A percentile compares a stretch with the other conserved stretches of the same genome.
Evolutionary conservation across 2,888 invertebrate species (phyloP).

Genomic region (Thelaira solivaga): DNA sequence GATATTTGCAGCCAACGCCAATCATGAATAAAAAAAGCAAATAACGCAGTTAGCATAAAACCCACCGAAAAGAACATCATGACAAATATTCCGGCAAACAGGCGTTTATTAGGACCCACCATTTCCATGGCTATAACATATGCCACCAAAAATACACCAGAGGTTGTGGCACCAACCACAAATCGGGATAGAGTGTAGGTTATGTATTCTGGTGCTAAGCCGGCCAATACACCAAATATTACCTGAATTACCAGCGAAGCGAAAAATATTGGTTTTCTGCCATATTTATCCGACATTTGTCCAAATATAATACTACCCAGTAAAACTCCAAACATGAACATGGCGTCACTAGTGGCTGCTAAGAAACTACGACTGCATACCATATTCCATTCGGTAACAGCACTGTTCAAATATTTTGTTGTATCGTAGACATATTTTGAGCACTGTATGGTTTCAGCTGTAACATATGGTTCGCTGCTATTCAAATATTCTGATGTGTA

Average conservation of each 20-base stretch:
- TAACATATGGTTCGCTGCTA: constrained; percentile 63
- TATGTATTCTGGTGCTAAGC: constrained; percentile 83
- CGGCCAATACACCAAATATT: constrained; percentile 82
- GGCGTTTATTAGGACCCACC: constrained; percentile 84
- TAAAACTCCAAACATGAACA: constrained; percentile 84
- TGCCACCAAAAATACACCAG: constrained; percentile 86
- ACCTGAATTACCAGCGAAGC: constrained; percentile 84
- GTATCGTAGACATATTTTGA: constrained; percentile 81
- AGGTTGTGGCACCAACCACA: constrained; percentile 85
- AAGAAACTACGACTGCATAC: constrained; percentile 82
- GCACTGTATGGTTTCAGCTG: constrained; percentile 76
- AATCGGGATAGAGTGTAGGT: constrained; percentile 82
- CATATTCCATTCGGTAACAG: constrained; percentile 84
- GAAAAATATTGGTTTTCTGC: constrained; percentile 85
- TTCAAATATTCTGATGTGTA: constrained; percentile 72
- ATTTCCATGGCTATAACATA: constrained; percentile 88
- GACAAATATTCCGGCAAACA: constrained; percentile 84
- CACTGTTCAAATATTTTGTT: constrained; percentile 80
- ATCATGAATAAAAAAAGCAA: constrained; percentile 83
- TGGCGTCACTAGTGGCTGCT: constrained; percentile 82
- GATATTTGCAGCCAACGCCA: constrained; percentile 85
- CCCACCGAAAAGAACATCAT: constrained; percentile 87
- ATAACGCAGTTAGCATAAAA: constrained; percentile 82
- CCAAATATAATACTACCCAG: constrained; percentile 85
- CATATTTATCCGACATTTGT: constrained; percentile 84